Evolutionary conservation across 1,140 invertebrate genomes (phyloP), one percentile per base, ranked within the genome.

Genomic region (Penaeus chinensis): DNA sequence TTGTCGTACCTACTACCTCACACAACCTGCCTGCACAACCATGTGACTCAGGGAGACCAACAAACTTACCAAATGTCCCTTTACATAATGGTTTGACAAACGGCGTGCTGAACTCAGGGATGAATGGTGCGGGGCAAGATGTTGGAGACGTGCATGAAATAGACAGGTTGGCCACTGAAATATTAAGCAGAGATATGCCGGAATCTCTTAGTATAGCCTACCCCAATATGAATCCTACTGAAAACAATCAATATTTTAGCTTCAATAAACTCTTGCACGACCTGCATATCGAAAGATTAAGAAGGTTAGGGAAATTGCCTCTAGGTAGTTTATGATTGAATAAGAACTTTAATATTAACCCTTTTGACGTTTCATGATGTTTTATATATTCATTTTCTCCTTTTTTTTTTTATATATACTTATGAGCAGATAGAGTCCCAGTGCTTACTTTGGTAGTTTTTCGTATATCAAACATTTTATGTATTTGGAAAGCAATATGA

Each of bases 251-350:
- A 18, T 89, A 89, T 77, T 89, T 85, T 85, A 74, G 60, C 22
- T 89, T 89, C 54, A 89, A 89, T 65, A 85, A 82, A 54, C 16
- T 85, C 27, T 79, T 89, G n/a, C 88, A 89, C 63, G 60, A 84
- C 24, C 84, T 89, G 22, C 88, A 89, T 74, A 74, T 89, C 74
- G 88, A 89, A 61, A 80, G 84, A 79, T 82, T 89, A 32, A 69
- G 79, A 76, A 79, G 88, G 54, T 19, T 82, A 47, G 88, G 88
- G n/a, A 89, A 89, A 66, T 69, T 89, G 19, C 61, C 65, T n/a
- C 37, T 71, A 2, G 69, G 32, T 71, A 27, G 69, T 11, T 54
- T 54, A 54, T 54, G 54, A 54, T 54, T 54, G 54, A 54, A 54
- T 54, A 16, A 54, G 16, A 54, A 13, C 16, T 54, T 54, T 54